phyloP scores from a whole-genome alignment of 2,797 vertebrate genomes.

The Pyrocephalus nanus region DNA sequence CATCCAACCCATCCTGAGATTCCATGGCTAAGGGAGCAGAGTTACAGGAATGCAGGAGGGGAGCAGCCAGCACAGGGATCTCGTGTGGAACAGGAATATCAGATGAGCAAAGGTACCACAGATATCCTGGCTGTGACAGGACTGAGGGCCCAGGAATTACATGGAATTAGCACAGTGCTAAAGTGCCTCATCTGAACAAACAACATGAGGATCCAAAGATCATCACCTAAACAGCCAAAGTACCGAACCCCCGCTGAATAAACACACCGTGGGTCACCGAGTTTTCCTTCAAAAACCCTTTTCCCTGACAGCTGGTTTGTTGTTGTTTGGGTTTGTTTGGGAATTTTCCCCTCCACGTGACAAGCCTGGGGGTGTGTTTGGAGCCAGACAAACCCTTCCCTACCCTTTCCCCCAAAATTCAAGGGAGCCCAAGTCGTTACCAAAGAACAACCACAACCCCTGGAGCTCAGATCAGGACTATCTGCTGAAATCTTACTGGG shows the following conservation, averaged over 20 bases:
- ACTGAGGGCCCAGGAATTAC: not conserved
- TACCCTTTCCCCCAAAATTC: not conserved
- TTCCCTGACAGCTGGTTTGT: not conserved
- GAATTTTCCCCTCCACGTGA: too few relatives aligned
- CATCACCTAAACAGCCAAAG: not conserved
- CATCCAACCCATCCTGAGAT: not conserved
- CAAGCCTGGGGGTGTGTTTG: not conserved
- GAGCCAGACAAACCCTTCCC: not conserved
- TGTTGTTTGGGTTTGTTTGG: not conserved
- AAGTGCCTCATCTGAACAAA: not conserved
- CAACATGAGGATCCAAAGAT: too few relatives aligned
- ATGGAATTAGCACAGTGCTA: not conserved
- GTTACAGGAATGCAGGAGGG: rapidly evolving
- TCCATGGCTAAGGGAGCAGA: not conserved
- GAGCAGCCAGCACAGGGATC: not conserved
- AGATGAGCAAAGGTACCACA: not conserved
- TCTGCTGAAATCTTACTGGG: not conserved
- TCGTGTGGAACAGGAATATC: rapidly evolving
- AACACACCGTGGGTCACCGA: not conserved
- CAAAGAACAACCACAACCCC: not conserved
- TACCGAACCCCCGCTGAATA: not conserved
- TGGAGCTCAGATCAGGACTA: not conserved
- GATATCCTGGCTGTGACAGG: not conserved
- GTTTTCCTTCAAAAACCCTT: not conserved
- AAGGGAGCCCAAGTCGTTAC: not conserved